Conservation (phyloP, 2,113 vertebrate genomes). For the Limnothrissa miodon region DNA sequence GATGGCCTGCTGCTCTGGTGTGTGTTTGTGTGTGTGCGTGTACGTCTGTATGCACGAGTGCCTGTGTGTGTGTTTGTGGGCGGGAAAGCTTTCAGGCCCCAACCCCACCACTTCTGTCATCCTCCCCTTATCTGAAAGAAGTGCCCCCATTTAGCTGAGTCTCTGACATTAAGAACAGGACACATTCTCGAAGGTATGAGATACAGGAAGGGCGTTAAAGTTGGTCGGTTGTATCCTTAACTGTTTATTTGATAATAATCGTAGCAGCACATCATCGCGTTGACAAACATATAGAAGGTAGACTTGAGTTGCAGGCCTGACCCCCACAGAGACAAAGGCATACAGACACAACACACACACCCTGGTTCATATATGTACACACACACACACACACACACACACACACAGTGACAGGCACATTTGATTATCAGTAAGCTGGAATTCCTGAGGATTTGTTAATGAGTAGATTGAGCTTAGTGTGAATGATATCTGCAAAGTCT, state of each 20-base stretch:
- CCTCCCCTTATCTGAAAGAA: neutral
- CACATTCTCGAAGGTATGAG: neutral
- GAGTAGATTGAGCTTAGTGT: neutral
- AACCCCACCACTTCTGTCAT: too few species aligned
- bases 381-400: conserved; percentile 25
- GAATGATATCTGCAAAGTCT: conserved; percentile 3
- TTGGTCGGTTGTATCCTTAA: neutral
- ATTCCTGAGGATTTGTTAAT: neutral
- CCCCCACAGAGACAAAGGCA: conserved; percentile 12
- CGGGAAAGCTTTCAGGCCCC: neutral
- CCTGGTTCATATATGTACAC: neutral
- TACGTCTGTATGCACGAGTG: neutral
- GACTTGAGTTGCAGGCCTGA: neutral
- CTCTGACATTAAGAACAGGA: neutral
- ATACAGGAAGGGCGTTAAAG: neutral
- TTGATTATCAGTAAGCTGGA: conserved; percentile 9
- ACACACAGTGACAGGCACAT: conserved; percentile 23
- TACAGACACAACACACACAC: conserved; percentile 27
- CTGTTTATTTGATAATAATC: neutral
- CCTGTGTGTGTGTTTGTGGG: neutral
- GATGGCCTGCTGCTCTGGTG: neutral
- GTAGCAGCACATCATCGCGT: neutral
- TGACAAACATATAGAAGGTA: conserved; percentile 32
- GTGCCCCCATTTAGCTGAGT: neutral
- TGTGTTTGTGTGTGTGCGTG: neutral